Percentiles rank a stretch among this genome's conserved stretches.
These are phyloP conservation scores for Grammomys dolichurus DNA, from an alignment of 2,113 vertebrate genomes.

Conservation along the genomic window DNA sequence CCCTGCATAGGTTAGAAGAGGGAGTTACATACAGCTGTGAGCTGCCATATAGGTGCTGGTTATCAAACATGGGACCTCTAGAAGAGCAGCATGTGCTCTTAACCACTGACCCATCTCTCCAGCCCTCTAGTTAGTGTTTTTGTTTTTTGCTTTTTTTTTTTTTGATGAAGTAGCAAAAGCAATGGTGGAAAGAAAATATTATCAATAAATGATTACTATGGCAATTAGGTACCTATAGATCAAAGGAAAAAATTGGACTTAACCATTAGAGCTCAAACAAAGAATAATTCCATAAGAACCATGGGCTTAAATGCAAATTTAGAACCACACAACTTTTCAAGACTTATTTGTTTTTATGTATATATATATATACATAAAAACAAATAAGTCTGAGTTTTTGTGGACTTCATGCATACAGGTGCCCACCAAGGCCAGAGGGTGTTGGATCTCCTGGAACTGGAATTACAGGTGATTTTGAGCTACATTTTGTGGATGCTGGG, in stretches of 20 bases:
- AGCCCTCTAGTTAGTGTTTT: neutral
- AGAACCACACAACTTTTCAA: neutral
- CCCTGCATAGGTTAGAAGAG: no score
- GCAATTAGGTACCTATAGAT: neutral
- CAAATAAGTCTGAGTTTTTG: neutral
- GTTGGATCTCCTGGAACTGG: neutral
- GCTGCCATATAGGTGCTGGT: neutral
- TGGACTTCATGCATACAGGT: neutral
- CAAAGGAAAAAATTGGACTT: neutral
- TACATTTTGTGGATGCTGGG: neutral
- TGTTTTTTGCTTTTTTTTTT: neutral
- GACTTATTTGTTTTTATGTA: neutral
- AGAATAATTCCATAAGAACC: constrained; percentile 40
- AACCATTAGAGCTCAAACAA: constrained; percentile 25
- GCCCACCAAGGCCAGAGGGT: neutral
- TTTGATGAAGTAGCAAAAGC: constrained; percentile 43
- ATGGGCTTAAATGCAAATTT: constrained; percentile 1
- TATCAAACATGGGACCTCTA: neutral
- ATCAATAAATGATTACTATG: neutral
- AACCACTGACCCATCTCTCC: neutral
- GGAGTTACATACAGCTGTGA: neutral
- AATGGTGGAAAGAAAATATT: neutral
- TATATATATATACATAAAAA: no score
- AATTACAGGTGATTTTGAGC: neutral
- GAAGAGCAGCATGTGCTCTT: neutral